Evolutionary conservation across 2,797 vertebrate genomes (phyloP), one percentile per base, ranked within the genome.

Genomic region (Danio choprae): DNA sequence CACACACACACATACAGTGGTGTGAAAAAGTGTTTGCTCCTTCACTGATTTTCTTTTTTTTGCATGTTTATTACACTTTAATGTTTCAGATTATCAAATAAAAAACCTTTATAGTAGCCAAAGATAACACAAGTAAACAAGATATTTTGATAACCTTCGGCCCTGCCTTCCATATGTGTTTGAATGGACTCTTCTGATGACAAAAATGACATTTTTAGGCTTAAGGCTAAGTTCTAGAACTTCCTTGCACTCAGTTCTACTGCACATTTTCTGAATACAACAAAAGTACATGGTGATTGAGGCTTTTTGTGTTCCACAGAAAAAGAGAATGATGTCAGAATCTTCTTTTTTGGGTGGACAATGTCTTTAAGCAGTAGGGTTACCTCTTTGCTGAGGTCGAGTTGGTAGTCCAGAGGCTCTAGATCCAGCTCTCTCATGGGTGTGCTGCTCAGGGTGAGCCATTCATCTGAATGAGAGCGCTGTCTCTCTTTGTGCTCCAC

Each of bases 361-460:
- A 13, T 18, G 10, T 50, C 2, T 70, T 18, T 53, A 13, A 6
- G 43, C 22, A 16, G 65, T 38, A 18, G 41, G 20, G 36, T 38
- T 44, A 98, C 98, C 96, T 99, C 97, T 94, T 95, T 97, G 91
- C 90, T 95, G 85, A 99, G 96, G 91, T 99, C 96, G 88, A 98
- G 86, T 81, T 96, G 93, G 86, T 96, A 99, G 80, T 98, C 95
- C 75, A 97, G 91, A 2, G 95, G 94, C 59, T 99, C 98, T 90
- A 98, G 87, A 84, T 98, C 95, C 43, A 86, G 85, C 86, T 97
- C 95, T 29, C 91, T 93, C 64, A 93, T 85, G 40, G 93, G 89
- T 58, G 89, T 89, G 40, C 94, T 92, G 80, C 91, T 90, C 63
- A 95, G 90, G 81, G 92, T 96, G 78, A 98, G 89, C 96, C 97